Evolutionary conservation across 1,140 invertebrate species (phyloP).

Genomic region (Diploscapter pachys): DNA sequence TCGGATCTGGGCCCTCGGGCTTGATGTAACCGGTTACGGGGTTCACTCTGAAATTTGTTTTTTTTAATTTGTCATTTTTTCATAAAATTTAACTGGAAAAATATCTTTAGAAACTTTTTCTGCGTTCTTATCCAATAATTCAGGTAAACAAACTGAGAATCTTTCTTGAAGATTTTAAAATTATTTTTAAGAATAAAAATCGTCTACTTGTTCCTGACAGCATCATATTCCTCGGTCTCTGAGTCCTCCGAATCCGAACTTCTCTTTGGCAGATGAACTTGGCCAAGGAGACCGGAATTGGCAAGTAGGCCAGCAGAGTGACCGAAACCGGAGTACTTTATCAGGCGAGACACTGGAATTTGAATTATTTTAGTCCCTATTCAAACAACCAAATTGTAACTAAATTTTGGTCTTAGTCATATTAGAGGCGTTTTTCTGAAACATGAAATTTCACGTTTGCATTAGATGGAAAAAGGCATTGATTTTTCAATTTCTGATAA

Average conservation of each 20-base stretch:
- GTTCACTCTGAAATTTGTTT: slow-evolving; percentile 72
- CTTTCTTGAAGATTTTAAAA: slow-evolving; percentile 16
- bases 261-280: slow-evolving; percentile 57
- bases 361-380: too few species aligned
- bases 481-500: too few species aligned
- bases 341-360: slow-evolving; percentile 71
- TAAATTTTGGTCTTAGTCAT: too few species aligned
- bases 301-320: slow-evolving; percentile 95
- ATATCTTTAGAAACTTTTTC: too few species aligned
- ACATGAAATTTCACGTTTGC: too few species aligned
- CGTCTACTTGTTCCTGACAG: slow-evolving; percentile 72
- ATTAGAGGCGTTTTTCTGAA: too few species aligned
- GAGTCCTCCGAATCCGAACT: slow-evolving; percentile 53
- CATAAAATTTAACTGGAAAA: neutral
- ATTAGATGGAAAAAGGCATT: too few species aligned
- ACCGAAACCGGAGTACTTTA: slow-evolving; percentile 98
- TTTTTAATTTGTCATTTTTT: neutral
- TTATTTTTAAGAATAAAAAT: slow-evolving; percentile 32
- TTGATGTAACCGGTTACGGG: slow-evolving; percentile 88
- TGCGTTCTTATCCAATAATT: too few species aligned
- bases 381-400: too few species aligned
- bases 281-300: slow-evolving; percentile 76
- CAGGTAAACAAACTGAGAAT: too few species aligned
- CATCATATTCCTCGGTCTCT: slow-evolving; percentile 54
- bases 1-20: slow-evolving; percentile 60